Evolutionary conservation across 1,140 invertebrate genomes (phyloP), one percentile per base, ranked within the genome.

Genomic region (Drosophila ohnishii): DNA sequence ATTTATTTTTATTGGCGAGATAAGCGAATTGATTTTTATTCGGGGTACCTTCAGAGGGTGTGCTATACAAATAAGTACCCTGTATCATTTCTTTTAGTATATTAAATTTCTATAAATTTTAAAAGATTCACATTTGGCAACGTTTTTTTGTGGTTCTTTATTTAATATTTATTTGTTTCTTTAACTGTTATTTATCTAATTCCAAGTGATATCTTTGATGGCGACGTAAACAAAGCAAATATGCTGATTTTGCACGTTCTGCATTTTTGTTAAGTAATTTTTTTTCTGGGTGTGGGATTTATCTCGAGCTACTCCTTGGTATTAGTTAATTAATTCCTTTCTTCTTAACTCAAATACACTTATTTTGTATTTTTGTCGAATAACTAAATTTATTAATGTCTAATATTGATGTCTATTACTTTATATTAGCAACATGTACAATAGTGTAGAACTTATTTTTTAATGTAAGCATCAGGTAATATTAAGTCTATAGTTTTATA

Each of bases 1-100:
- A 48, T 39, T 67, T 72, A 50, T 61, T 53, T 37, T 72, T 40
- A 48, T 37, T 72, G 11, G 16, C 5, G 2, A 53, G 71, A 74
- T 74, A 74, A 75, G 60, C 34, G 28, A 40, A 50, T 58, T 45
- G 30, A 34, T 42, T 62, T 62, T 25, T 16, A 19, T 61, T n/a
- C 4, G 37, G 55, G 19, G 61, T 42, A 42, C 4, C 19, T 4
- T 22, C 0, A n/a, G 9, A 30, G 2, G 59, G n/a, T 28, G 11
- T 44, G n/a, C 7, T 53, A n/a, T 5, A 22, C 13, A 1, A 14
- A n/a, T 6, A 5, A 7, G 2, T 53, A 53, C 51, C 32, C 51
- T 37, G 6, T 53, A 35, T 11, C 0, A 6, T n/a, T 10, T n/a
- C 25, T 10, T 9, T 48, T n/a, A 9, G 28, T 10, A n/a, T 5